Percentiles rank a stretch among this genome's conserved stretches.
These are phyloP conservation scores for Coptodon bakossiorum DNA, from an alignment of 2,113 vertebrate species.

Conservation along the genomic window DNA sequence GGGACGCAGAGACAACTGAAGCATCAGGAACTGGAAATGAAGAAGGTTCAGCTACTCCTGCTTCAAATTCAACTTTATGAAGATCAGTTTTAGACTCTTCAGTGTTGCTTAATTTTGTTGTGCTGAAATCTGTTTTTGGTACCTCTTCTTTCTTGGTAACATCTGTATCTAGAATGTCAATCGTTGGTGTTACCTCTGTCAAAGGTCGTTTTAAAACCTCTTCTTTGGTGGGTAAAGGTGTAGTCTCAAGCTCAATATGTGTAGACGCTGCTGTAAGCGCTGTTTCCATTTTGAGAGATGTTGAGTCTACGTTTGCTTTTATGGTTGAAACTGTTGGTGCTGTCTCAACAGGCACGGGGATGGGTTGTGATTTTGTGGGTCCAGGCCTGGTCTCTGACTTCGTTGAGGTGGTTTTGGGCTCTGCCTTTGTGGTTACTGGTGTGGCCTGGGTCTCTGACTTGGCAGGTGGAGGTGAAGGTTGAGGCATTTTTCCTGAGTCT, in stretches of 20 bases:
- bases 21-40: neutral
- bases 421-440: neutral
- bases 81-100: conserved; percentile 46
- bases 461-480: conserved; percentile 42
- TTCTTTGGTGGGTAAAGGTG: neutral
- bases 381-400: neutral
- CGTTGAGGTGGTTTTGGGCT: neutral
- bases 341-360: conserved; percentile 42
- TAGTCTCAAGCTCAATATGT: neutral
- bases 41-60: neutral
- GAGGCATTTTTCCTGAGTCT: conserved; percentile 71
- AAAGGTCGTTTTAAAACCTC: neutral
- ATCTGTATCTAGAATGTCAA: neutral
- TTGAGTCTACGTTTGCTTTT: conserved; percentile 3
- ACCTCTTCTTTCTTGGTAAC: neutral
- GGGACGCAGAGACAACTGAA: neutral
- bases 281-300: neutral
- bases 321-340: neutral
- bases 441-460: conserved; percentile 19
- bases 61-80: conserved; percentile 32
- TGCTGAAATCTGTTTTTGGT: neutral
- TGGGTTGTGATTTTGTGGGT: neutral
- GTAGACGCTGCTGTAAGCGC: neutral
- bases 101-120: neutral
- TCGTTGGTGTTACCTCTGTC: neutral